Conservation (phyloP, 2,888 invertebrate genomes). For the Hesperia comma region DNA sequence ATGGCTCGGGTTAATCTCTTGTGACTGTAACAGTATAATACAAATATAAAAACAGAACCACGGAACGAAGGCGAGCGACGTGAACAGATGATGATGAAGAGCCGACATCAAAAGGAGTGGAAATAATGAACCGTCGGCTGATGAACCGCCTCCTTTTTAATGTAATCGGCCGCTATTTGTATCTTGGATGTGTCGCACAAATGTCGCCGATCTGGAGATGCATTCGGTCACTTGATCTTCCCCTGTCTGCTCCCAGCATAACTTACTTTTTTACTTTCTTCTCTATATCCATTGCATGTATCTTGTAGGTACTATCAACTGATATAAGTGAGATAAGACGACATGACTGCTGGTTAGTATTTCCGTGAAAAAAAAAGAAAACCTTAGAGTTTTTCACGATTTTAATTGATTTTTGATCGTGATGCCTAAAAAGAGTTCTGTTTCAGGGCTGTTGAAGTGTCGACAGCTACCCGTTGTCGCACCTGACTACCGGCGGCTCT, state of each 20-base stretch:
- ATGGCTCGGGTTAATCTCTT: constrained; percentile 30
- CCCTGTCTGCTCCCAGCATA: background rate
- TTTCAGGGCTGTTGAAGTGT: too few species aligned
- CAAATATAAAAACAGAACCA: constrained; percentile 37
- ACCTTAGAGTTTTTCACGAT: too few species aligned
- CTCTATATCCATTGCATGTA: too few species aligned
- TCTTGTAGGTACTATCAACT: too few species aligned
- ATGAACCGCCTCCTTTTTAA: constrained; percentile 36
- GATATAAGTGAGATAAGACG: too few species aligned
- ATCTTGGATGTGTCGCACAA: constrained; percentile 13
- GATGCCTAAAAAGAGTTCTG: too few species aligned
- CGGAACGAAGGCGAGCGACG: constrained; percentile 33
- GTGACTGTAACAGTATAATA: constrained; percentile 31
- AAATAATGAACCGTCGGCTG: constrained; percentile 35
- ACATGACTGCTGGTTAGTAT: too few species aligned
- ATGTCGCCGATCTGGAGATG: constrained; percentile 8
- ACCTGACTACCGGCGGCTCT: too few species aligned
- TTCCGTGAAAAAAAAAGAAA: too few species aligned
- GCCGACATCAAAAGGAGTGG: constrained; percentile 35
- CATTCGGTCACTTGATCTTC: background rate
- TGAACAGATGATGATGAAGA: constrained; percentile 39
- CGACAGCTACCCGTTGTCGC: too few species aligned
- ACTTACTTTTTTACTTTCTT: too few species aligned
- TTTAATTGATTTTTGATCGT: too few species aligned
- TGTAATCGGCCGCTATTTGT: constrained; percentile 35